Evolutionary conservation across 2,888 invertebrate species (phyloP).

Genomic region (Lacanobia wlatinum): DNA sequence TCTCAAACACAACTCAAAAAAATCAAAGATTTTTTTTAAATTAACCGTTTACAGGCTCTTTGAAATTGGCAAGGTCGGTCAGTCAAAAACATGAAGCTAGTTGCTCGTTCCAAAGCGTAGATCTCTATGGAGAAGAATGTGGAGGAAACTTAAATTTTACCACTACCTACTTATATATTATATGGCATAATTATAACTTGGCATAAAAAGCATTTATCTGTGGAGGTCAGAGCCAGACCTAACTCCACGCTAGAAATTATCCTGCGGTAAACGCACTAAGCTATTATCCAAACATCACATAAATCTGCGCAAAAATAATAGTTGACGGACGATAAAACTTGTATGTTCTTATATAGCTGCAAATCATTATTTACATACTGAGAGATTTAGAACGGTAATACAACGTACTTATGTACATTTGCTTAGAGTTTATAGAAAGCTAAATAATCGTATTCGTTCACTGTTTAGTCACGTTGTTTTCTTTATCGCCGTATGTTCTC

Average conservation of each 20-base stretch:
- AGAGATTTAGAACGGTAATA: constrained; percentile 30
- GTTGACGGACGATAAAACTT: constrained; percentile 16
- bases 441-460: constrained; percentile 34
- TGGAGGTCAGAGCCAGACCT: neutral
- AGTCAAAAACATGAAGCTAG: too few species aligned
- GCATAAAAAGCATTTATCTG: neutral
- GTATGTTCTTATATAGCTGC: constrained; percentile 18
- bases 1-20: neutral
- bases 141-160: too few species aligned
- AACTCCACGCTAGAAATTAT: neutral
- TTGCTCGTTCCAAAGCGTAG: too few species aligned
- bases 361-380: constrained; percentile 40
- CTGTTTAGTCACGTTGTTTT: constrained; percentile 34
- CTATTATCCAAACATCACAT: neutral
- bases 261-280: neutral
- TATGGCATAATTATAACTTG: neutral
- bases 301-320: constrained; percentile 5
- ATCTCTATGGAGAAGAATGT: neutral
- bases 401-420: constrained; percentile 20
- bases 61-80: too few species aligned
- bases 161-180: neutral
- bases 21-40: too few species aligned
- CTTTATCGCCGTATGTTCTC: constrained; percentile 5
- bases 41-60: too few species aligned
- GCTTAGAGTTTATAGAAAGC: constrained; percentile 39